Evolutionary conservation across 2,888 invertebrate genomes (phyloP).

Genomic region (Sphecodes monilicornis): DNA sequence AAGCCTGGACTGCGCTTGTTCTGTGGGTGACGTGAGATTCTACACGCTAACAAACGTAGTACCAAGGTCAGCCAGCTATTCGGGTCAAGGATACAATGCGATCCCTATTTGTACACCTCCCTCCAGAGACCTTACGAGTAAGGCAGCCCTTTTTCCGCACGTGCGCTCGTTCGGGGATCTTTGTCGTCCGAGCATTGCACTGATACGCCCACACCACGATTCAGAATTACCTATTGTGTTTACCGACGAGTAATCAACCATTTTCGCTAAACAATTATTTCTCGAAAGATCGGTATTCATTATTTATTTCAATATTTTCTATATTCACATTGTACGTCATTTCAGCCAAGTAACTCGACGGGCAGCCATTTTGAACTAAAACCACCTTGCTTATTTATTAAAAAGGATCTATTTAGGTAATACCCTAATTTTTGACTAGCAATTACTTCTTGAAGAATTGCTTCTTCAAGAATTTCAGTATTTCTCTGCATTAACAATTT

Average conservation of each 20-base stretch:
- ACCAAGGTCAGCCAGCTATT: slow-evolving; percentile 56
- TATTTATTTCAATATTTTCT: not conserved
- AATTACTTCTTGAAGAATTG: no score
- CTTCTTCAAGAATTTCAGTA: no score
- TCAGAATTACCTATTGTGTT: not conserved
- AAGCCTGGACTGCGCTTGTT: not conserved
- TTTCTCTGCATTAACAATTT: not conserved
- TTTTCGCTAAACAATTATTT: not conserved
- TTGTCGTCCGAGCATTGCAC: not conserved
- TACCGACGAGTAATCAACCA: not conserved
- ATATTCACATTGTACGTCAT: not conserved
- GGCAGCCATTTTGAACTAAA: no score
- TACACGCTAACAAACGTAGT: slow-evolving; percentile 44
- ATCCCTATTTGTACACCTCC: slow-evolving; percentile 48
- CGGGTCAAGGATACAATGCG: slow-evolving; percentile 65
- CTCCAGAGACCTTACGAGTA: slow-evolving; percentile 42
- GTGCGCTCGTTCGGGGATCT: slow-evolving; percentile 14
- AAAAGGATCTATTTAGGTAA: no score
- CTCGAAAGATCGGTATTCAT: not conserved
- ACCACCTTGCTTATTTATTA: no score
- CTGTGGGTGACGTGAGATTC: slow-evolving; percentile 42
- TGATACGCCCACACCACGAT: not conserved
- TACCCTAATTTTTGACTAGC: no score
- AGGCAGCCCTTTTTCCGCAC: slow-evolving; percentile 53
- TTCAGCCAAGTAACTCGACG: no score